Percentiles rank a stretch among this genome's conserved stretches.
phyloP scores from a whole-genome alignment of 2,113 vertebrate genomes.

The Ptychochromis oligacanthus region DNA sequence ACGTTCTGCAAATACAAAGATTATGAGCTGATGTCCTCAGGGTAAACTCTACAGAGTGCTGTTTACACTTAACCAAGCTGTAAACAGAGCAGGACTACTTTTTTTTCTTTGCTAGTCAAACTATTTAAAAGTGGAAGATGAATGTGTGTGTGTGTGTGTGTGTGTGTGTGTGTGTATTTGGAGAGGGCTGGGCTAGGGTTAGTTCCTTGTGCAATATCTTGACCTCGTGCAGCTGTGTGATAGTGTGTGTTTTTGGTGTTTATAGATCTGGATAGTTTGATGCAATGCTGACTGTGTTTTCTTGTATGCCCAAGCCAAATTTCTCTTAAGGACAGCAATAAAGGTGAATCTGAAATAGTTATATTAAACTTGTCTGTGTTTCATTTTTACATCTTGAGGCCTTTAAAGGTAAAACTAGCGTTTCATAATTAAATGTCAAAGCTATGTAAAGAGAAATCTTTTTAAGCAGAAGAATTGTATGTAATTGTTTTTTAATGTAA shows the following conservation, averaged over 20 bases:
- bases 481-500: not conserved
- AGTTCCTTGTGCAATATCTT: not conserved
- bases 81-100: not conserved
- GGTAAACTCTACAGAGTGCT: not conserved
- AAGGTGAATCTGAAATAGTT: not conserved
- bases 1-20: not conserved
- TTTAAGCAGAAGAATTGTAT: not conserved
- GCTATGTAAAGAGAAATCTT: not conserved
- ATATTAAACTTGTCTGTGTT: not conserved
- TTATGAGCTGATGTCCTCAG: not conserved
- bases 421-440: not conserved
- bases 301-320: not conserved
- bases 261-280: not conserved
- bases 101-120: not conserved
- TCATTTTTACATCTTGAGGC: not conserved
- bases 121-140: not conserved
- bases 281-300: not conserved
- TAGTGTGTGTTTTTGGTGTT: not conserved
- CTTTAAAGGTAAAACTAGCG: not conserved
- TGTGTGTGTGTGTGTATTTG: no score
- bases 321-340: not conserved
- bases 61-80: not conserved
- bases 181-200: not conserved
- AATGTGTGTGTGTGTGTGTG: not conserved
- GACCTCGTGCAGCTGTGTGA: not conserved